Percentiles rank a stretch among this genome's conserved stretches.
Evolutionary conservation across 2,113 vertebrate genomes (phyloP).

Genomic region (Alosa alosa): DNA sequence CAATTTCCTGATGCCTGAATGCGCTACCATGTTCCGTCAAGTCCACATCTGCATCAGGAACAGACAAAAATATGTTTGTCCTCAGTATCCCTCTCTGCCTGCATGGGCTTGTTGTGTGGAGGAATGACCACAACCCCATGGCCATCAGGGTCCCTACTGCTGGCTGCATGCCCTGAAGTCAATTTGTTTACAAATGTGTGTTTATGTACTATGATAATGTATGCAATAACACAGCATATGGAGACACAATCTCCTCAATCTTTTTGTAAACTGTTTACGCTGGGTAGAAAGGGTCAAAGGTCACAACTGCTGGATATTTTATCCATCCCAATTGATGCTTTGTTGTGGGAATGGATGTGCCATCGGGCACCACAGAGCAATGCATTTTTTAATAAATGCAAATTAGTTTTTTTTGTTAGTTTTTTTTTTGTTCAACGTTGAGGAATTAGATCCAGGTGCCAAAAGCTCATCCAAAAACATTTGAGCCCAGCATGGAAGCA

Average conservation of each 20-base stretch:
- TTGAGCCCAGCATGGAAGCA: conserved; percentile 34
- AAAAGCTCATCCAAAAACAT: conserved; percentile 35
- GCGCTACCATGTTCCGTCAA: background rate
- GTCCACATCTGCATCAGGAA: background rate
- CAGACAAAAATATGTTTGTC: conserved; percentile 1
- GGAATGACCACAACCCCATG: background rate
- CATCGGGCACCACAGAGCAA: background rate
- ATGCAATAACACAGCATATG: background rate
- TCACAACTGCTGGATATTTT: background rate
- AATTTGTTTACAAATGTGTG: background rate
- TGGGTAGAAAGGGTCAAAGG: background rate
- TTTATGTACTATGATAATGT: background rate
- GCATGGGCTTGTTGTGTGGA: background rate
- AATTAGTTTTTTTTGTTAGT: background rate
- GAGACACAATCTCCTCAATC: background rate
- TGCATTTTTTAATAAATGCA: conserved; percentile 7
- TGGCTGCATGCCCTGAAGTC: background rate
- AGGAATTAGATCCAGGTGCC: conserved; percentile 32
- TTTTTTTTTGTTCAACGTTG: conserved; percentile 27
- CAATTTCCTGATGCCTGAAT: conserved; percentile 2
- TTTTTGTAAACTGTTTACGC: background rate
- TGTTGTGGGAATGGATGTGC: background rate
- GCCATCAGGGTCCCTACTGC: background rate
- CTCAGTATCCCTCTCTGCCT: background rate
- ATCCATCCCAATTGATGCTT: background rate